Conservation (phyloP, 1,140 invertebrate genomes). For the Vanessa tameamea region DNA sequence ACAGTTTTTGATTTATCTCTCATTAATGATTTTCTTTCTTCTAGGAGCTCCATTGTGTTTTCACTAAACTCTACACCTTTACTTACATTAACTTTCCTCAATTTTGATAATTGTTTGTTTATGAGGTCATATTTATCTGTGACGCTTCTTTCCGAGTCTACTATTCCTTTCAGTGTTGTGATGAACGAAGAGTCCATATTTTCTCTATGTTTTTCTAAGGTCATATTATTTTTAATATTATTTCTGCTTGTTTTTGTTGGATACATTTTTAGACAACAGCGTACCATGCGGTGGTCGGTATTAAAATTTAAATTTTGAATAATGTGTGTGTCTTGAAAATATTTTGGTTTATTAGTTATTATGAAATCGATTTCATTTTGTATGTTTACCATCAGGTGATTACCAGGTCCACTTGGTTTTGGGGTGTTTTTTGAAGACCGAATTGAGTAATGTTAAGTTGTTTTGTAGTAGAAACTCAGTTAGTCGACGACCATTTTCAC, state of each 20-base stretch:
- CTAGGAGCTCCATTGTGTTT: too few species aligned
- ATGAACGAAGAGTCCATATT: too few species aligned
- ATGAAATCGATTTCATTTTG: slow-evolving; percentile 55
- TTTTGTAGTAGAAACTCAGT: slow-evolving; percentile 44
- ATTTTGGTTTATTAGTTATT: slow-evolving; percentile 42
- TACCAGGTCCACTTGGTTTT: slow-evolving; percentile 53
- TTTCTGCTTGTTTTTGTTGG: slow-evolving; percentile 37
- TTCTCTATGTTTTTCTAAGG: too few species aligned
- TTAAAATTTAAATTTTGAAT: slow-evolving; percentile 54
- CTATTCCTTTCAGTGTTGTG: too few species aligned
- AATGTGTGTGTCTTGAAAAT: slow-evolving; percentile 41
- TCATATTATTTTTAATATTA: slow-evolving; percentile 5
- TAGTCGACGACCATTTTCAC: slow-evolving; percentile 46
- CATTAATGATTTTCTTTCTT: too few species aligned
- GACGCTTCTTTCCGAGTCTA: too few species aligned
- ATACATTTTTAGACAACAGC: slow-evolving; percentile 37
- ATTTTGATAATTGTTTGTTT: too few species aligned
- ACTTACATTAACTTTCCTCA: too few species aligned
- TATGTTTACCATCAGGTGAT: slow-evolving; percentile 46
- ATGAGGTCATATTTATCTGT: too few species aligned
- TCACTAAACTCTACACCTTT: too few species aligned
- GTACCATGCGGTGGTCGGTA: slow-evolving; percentile 50
- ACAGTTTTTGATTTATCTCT: too few species aligned
- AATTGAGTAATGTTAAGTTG: slow-evolving; percentile 47
- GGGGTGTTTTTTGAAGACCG: slow-evolving; percentile 41